Evolutionary conservation across 2,888 invertebrate genomes (phyloP).

Genomic region (Himalopsyche anomala): DNA sequence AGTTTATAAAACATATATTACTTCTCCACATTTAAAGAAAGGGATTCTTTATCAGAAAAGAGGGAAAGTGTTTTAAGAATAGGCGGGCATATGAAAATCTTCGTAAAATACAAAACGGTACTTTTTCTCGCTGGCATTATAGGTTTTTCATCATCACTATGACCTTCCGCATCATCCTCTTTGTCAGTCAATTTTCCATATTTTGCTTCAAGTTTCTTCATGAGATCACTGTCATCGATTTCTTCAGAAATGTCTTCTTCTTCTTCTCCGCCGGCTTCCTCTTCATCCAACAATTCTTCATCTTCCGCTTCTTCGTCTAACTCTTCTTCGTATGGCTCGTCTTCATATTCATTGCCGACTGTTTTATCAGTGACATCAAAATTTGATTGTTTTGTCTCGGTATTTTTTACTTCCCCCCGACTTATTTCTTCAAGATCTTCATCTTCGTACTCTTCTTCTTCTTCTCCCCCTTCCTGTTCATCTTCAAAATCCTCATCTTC

Average conservation of each 20-base stretch:
- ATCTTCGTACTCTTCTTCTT: conserved; percentile 69
- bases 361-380: neutral
- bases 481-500: conserved; percentile 68
- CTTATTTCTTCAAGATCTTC: conserved; percentile 75
- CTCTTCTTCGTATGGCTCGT: conserved; percentile 68
- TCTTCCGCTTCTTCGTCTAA: conserved; percentile 71
- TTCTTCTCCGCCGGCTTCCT: conserved; percentile 75
- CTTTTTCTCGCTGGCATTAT: conserved; percentile 67
- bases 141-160: conserved; percentile 73
- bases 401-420: conserved; percentile 68
- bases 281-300: conserved; percentile 70
- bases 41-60: neutral
- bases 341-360: conserved; percentile 65
- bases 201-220: conserved; percentile 84
- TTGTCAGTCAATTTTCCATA: conserved; percentile 82
- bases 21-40: neutral
- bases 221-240: conserved; percentile 83
- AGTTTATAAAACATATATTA: neutral
- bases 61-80: neutral
- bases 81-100: conserved; percentile 57
- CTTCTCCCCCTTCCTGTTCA: conserved; percentile 67
- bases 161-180: conserved; percentile 70
- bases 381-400: conserved; percentile 45
- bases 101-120: conserved; percentile 50
- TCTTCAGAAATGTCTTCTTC: conserved; percentile 79